Evolutionary conservation across 2,888 invertebrate genomes (phyloP).

Genomic region (Druceiella hillmani): DNA sequence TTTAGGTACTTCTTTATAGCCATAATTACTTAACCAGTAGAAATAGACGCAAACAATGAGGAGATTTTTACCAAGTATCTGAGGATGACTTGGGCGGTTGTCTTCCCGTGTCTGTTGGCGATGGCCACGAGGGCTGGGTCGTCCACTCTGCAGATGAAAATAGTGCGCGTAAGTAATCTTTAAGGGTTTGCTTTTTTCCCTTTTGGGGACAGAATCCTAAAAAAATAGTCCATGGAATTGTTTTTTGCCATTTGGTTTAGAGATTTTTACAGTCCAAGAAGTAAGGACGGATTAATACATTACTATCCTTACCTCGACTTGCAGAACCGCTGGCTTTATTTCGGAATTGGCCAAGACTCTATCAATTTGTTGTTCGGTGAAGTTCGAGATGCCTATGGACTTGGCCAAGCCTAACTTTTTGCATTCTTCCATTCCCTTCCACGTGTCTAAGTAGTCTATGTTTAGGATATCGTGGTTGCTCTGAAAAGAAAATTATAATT

Average conservation of each 20-base stretch:
- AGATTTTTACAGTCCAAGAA: too few species aligned
- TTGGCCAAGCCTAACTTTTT: conserved; percentile 57
- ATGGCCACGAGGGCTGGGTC: conserved; percentile 52
- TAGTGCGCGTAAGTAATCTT: too few species aligned
- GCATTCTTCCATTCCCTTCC: conserved; percentile 69
- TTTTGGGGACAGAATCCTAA: background rate
- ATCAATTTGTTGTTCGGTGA: conserved; percentile 65
- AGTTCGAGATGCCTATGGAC: conserved; percentile 77
- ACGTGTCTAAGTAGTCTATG: conserved; percentile 68
- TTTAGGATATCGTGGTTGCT: conserved; percentile 49
- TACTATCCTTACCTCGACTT: conserved; percentile 35
- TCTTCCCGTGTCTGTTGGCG: conserved; percentile 58
- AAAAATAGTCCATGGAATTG: background rate
- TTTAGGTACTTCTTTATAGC: too few species aligned
- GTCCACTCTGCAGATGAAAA: too few species aligned
- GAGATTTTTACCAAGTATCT: conserved; percentile 60
- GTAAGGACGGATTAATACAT: conserved; percentile 6
- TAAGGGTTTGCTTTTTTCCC: too few species aligned
- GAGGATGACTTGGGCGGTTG: conserved; percentile 57
- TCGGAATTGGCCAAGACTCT: conserved; percentile 55
- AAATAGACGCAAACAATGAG: too few species aligned
- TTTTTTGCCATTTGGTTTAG: too few species aligned
- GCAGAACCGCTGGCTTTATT: conserved; percentile 57
- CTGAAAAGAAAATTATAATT: conserved; percentile 26
- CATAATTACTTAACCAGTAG: too few species aligned